Evolutionary conservation across 2,113 vertebrate species (phyloP).

Genomic region (Peromyscus polionotus): DNA sequence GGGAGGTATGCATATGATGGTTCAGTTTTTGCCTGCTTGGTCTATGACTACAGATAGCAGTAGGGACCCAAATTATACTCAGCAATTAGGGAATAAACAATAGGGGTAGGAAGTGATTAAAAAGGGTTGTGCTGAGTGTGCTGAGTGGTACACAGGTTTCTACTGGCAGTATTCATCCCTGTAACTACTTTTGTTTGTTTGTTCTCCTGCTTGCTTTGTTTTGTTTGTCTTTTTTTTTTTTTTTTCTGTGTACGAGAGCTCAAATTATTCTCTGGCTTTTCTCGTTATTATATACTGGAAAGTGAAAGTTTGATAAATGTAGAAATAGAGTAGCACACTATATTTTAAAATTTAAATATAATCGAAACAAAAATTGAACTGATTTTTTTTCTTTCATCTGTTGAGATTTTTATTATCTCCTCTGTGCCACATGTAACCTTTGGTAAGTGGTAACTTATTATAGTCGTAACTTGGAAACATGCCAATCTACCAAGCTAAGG

Average conservation of each 20-base stretch:
- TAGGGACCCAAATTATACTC: not conserved
- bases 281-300: not conserved
- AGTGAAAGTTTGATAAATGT: not conserved
- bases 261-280: not conserved
- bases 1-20: not conserved
- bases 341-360: not conserved
- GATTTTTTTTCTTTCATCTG: not conserved
- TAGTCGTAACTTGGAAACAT: not conserved
- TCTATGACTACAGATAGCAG: not conserved
- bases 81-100: not conserved
- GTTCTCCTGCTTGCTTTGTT: not conserved
- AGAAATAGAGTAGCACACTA: not conserved
- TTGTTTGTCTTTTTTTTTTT: too few species aligned
- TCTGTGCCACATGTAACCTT: not conserved
- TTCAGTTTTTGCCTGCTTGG: not conserved
- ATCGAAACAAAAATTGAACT: not conserved
- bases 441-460: not conserved
- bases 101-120: not conserved
- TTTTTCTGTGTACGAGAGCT: not conserved
- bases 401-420: not conserved
- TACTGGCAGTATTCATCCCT: not conserved
- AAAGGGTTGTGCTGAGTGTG: not conserved
- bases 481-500: not conserved
- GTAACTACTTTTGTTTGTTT: not conserved
- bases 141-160: not conserved